These are phyloP conservation scores for Agonopterix heracliana DNA, from an alignment of 2,888 invertebrate species.

Conservation along the genomic window DNA sequence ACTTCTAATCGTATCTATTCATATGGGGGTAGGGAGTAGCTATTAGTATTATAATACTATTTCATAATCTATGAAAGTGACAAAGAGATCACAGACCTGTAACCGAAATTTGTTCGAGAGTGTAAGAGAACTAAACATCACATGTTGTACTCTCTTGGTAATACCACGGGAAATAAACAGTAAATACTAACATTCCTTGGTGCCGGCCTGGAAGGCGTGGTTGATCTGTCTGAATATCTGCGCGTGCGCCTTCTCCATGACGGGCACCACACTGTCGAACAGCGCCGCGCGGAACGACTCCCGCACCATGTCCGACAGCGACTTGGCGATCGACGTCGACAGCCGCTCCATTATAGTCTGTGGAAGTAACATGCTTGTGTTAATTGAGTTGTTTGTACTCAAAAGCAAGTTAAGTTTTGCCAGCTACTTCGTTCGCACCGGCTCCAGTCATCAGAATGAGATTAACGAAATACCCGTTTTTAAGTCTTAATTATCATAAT, in stretches of 20 bases:
- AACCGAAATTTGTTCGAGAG: too few species aligned
- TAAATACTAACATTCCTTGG: constrained; percentile 88
- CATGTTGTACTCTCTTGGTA: too few species aligned
- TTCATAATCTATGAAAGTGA: too few species aligned
- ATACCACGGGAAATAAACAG: too few species aligned
- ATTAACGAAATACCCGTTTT: not conserved
- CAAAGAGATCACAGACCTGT: too few species aligned
- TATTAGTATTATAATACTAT: too few species aligned
- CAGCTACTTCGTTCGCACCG: not conserved
- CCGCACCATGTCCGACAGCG: constrained; percentile 84
- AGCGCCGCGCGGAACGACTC: constrained; percentile 87
- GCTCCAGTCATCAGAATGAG: too few species aligned
- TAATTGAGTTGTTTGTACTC: too few species aligned
- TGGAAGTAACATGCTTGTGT: constrained; percentile 13
- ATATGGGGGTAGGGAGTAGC: too few species aligned
- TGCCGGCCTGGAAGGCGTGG: constrained; percentile 90
- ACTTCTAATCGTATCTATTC: too few species aligned
- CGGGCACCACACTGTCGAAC: constrained; percentile 85
- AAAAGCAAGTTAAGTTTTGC: not conserved
- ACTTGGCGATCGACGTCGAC: constrained; percentile 79
- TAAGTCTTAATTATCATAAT: not conserved
- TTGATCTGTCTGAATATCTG: constrained; percentile 94
- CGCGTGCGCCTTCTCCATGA: constrained; percentile 90
- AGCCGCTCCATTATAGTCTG: constrained; percentile 86
- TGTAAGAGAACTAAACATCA: too few species aligned